Conservation (phyloP, 2,888 invertebrate species). For the Antheraea yamamai region DNA sequence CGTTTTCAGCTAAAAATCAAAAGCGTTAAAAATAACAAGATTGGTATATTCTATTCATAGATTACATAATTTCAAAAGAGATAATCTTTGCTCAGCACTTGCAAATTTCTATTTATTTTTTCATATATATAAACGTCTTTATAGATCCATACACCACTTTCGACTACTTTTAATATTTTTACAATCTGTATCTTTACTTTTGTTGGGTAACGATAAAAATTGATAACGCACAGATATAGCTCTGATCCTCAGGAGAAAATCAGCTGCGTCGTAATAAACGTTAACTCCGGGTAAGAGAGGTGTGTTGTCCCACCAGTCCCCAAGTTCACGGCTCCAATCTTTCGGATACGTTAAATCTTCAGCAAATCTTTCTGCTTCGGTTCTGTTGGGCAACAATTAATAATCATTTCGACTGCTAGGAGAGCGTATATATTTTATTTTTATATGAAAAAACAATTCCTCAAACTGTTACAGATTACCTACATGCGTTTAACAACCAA, state of each 20-base stretch:
- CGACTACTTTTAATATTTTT: not conserved
- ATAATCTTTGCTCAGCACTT: not conserved
- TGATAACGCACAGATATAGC: conserved; percentile 48
- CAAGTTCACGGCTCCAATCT: conserved; percentile 65
- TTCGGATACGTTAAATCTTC: conserved; percentile 37
- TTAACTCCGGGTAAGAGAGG: conserved; percentile 57
- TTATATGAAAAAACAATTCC: not conserved
- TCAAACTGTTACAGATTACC: not conserved
- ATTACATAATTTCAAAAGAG: not conserved
- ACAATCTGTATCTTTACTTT: not conserved
- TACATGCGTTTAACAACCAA: no score
- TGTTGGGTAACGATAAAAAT: not conserved
- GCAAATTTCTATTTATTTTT: not conserved
- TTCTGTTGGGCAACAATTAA: conserved; percentile 26
- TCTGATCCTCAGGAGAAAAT: conserved; percentile 63
- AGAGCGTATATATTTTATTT: not conserved
- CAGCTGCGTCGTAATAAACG: conserved; percentile 63
- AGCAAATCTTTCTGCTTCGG: conserved; percentile 19
- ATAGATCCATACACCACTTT: not conserved
- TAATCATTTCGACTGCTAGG: not conserved
- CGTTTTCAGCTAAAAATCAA: not conserved
- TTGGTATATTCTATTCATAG: not conserved
- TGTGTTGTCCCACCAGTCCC: conserved; percentile 73
- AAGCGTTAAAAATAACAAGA: not conserved
- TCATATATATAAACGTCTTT: not conserved